Percentiles rank a stretch among this genome's conserved stretches.
Conservation (phyloP, 2,888 invertebrate genomes). For the Agonopterix subpropinquella region DNA sequence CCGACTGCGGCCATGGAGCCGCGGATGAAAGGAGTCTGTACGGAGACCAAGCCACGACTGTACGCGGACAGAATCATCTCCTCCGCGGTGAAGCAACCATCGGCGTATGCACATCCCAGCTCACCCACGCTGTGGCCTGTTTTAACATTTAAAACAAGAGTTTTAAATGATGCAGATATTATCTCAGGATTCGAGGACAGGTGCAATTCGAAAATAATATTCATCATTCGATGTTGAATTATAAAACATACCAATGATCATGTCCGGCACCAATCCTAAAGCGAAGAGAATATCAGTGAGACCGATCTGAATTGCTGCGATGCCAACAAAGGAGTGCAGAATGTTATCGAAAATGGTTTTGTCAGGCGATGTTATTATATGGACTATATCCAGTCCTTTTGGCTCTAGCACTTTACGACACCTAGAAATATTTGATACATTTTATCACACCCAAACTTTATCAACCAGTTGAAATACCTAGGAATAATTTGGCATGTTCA, state of each 20-base stretch:
- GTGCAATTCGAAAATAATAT: background rate
- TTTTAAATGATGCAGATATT: background rate
- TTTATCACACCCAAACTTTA: no score
- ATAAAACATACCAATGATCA: slow-evolving; percentile 78
- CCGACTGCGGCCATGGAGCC: slow-evolving; percentile 95
- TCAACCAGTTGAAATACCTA: background rate
- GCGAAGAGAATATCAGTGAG: slow-evolving; percentile 57
- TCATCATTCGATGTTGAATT: background rate
- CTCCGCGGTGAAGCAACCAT: slow-evolving; percentile 90
- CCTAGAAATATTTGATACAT: slow-evolving; percentile 18
- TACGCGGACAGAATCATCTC: slow-evolving; percentile 90
- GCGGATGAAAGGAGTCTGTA: slow-evolving; percentile 78
- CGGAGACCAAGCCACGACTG: slow-evolving; percentile 84
- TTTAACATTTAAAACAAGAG: no score
- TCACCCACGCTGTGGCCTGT: slow-evolving; percentile 95
- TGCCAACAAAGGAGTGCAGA: slow-evolving; percentile 83
- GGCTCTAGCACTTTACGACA: slow-evolving; percentile 75
- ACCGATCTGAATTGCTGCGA: slow-evolving; percentile 82
- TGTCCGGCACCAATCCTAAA: slow-evolving; percentile 80
- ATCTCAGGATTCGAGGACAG: background rate
- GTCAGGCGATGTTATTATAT: slow-evolving; percentile 79
- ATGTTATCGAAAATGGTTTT: slow-evolving; percentile 74
- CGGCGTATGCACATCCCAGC: slow-evolving; percentile 95
- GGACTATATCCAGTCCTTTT: slow-evolving; percentile 79
- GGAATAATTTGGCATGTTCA: background rate